Base-by-base conservation (phyloP, 1,140 invertebrate species). In the Hermatobates lingyangjiaoensis region DNA sequence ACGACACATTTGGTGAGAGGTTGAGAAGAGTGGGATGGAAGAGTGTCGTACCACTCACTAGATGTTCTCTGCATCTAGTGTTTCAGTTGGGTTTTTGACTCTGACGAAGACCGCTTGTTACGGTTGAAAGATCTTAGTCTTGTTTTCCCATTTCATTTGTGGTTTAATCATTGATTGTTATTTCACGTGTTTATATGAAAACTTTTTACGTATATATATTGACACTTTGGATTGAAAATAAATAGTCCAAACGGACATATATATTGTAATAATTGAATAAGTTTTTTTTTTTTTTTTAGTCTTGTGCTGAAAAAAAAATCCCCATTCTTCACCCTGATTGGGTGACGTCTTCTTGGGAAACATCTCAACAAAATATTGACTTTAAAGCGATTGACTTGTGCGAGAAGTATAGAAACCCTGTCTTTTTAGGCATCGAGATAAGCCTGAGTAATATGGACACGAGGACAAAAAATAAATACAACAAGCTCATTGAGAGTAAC, bases 301-400 rank as follows among this genome's bases (percentile, higher is more conserved):
- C 80, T 65, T 87, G 87, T 38, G 72, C 74, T 14, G 73, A 77
- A 57, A 71, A 71, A 51, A 74, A 74, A 1, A 76, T 86, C 56
- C 76, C 80, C 27, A 70, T 92, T 5, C 83, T 91, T 76, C 70
- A 73, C n/a, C 68, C 74, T 12, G 70, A 76, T 14, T 94, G 89
- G 88, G 70, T 93, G 1, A 63, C 79, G 49, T 74, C 74, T 4
- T 77, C 89, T 1, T 93, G 88, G 87, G 67, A 83, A 27, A 67
- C 66, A 23, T 81, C 80, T 50, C 63, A 75, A 27, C 68, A 66
- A 38, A 67, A 66, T 27, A 66, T 73, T n/a, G 73, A 74, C 55
- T 61, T 85, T 1, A 65, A 68, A 44, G 81, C 77, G 5, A 78
- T 86, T 57, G 40, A 66, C 0, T 66, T 73, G 45, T 86, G 86